Percentiles rank a stretch among this genome's conserved stretches.
Evolutionary conservation across 2,888 invertebrate genomes (phyloP).

Genomic region (Hemistola chrysoprasaria): DNA sequence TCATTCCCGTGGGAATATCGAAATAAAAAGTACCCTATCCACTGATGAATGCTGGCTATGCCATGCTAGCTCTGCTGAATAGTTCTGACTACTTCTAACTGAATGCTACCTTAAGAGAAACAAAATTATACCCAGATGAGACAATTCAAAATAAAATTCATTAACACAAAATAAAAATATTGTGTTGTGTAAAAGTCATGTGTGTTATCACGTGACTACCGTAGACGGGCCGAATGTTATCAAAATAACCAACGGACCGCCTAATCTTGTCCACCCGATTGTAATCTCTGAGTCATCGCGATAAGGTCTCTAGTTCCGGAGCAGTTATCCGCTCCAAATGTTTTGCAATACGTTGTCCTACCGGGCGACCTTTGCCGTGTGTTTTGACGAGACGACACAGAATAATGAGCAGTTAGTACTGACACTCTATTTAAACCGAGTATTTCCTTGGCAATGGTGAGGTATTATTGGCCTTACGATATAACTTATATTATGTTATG

Average conservation of each 20-base stretch:
- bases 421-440: conserved; percentile 25
- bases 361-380: conserved; percentile 24
- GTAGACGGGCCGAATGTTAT: conserved; percentile 23
- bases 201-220: conserved; percentile 3
- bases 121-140: no score
- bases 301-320: conserved; percentile 16
- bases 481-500: neutral
- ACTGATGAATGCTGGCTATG: no score
- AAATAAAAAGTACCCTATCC: no score
- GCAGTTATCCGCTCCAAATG: conserved; percentile 3
- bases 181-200: no score
- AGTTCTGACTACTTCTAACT: no score
- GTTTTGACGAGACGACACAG: conserved; percentile 17
- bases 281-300: neutral
- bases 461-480: conserved; percentile 10
- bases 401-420: conserved; percentile 3
- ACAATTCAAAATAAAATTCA: no score
- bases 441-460: conserved; percentile 28
- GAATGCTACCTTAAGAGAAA: no score
- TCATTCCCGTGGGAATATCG: no score
- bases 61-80: no score
- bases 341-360: conserved; percentile 24
- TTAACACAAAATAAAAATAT: no score
- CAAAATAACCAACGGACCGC: conserved; percentile 20
- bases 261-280: neutral